Conservation (phyloP, 2,888 invertebrate genomes). For the Lysandra coridon region DNA sequence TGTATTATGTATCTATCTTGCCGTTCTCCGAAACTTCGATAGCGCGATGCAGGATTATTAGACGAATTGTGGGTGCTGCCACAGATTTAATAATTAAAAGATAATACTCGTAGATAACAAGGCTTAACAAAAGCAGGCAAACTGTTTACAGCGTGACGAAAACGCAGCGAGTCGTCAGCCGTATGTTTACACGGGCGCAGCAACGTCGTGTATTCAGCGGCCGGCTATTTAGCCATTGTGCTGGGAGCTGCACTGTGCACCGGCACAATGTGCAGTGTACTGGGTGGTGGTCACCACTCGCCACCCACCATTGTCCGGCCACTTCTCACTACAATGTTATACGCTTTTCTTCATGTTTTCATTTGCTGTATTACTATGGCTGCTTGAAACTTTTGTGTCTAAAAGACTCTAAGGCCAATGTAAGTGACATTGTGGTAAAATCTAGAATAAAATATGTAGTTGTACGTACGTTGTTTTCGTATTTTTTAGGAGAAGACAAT, state of each 20-base stretch:
- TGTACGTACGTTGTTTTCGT: background rate
- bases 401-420: background rate
- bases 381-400: background rate
- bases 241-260: background rate
- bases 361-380: background rate
- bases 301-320: background rate
- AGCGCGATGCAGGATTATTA: too few relatives aligned
- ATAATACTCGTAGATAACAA: too few relatives aligned
- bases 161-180: background rate
- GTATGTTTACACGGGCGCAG: background rate
- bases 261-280: background rate
- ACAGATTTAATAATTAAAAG: too few relatives aligned
- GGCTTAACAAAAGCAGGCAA: background rate
- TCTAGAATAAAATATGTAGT: background rate
- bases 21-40: too few relatives aligned
- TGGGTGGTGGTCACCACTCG: background rate
- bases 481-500: background rate
- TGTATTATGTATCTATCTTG: too few relatives aligned
- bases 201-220: background rate
- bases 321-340: conserved; percentile 1
- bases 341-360: conserved; percentile 1
- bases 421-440: background rate
- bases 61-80: too few relatives aligned
- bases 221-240: background rate
- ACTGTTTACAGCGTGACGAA: background rate